Percentiles rank a stretch among this genome's conserved stretches.
These are phyloP conservation scores for Plestiodon gilberti DNA, from an alignment of 2,113 vertebrate genomes.

Conservation along the genomic window DNA sequence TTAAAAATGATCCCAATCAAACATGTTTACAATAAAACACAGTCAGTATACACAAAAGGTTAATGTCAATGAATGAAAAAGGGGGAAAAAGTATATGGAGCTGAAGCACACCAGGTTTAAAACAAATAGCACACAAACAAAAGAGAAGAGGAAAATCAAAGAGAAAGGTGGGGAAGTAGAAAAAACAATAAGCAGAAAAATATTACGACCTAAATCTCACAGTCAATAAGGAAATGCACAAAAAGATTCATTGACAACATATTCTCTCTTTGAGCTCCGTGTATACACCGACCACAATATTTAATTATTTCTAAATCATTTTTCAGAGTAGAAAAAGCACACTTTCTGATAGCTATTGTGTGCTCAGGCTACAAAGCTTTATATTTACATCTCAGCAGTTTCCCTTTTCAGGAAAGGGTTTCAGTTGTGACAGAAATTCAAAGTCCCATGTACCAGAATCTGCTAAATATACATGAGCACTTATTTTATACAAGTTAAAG, in stretches of 20 bases:
- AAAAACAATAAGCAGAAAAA: not conserved
- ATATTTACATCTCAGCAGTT: not conserved
- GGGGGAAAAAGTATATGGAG: not conserved
- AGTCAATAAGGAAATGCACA: not conserved
- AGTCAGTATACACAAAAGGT: not conserved
- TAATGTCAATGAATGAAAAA: not conserved
- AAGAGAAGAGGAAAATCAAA: not conserved
- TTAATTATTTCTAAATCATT: not conserved
- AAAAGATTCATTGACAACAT: not conserved
- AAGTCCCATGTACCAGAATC: not conserved
- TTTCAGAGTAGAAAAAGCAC: not conserved
- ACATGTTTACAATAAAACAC: not conserved
- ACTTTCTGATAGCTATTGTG: not conserved
- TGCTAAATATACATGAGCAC: not conserved
- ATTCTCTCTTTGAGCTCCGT: not conserved
- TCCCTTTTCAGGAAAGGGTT: not conserved
- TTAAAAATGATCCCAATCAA: not conserved
- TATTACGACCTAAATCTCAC: not conserved
- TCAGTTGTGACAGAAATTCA: not conserved
- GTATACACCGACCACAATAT: not conserved
- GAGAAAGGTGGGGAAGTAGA: not conserved
- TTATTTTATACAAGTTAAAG: not conserved
- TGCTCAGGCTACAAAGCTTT: not conserved
- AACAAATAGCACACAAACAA: not conserved
- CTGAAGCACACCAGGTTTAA: not conserved